Conservation (phyloP, 1,140 invertebrate genomes). For the Mesaphorura yosii region DNA sequence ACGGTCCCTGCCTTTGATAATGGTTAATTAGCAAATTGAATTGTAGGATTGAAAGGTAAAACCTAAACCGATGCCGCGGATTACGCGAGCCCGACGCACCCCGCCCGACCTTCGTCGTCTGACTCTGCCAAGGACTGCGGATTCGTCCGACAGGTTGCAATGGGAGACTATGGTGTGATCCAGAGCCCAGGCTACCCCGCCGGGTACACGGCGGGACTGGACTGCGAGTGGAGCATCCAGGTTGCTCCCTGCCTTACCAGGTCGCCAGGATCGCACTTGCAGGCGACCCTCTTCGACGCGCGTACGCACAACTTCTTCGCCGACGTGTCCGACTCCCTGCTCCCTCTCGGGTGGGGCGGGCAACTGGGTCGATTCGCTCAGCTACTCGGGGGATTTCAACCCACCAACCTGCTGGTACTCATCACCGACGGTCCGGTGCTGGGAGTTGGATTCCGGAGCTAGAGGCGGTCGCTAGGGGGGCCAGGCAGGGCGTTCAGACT, state of each 20-base stretch:
- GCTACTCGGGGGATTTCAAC: conserved; percentile 8
- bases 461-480: background rate
- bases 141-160: no score
- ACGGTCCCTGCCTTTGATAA: no score
- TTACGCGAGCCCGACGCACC: no score
- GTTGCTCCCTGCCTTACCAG: background rate
- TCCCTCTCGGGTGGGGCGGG: background rate
- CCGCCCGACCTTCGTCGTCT: no score
- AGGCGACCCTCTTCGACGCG: conserved; percentile 4
- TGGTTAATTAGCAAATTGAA: no score
- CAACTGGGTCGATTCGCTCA: background rate
- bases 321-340: background rate
- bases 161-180: conserved; percentile 2
- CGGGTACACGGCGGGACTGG: background rate
- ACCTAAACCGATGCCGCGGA: no score
- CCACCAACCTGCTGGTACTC: background rate
- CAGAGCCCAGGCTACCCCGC: background rate
- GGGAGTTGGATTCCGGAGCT: background rate
- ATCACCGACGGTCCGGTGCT: background rate
- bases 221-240: background rate
- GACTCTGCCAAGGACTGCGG: no score
- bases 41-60: no score
- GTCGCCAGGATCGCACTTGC: background rate
- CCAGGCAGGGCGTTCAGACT: background rate
- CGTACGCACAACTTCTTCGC: background rate